Evolutionary conservation across 2,797 vertebrate species (phyloP), one percentile per base, ranked within the genome.

Genomic region (Microhierax caerulescens): DNA sequence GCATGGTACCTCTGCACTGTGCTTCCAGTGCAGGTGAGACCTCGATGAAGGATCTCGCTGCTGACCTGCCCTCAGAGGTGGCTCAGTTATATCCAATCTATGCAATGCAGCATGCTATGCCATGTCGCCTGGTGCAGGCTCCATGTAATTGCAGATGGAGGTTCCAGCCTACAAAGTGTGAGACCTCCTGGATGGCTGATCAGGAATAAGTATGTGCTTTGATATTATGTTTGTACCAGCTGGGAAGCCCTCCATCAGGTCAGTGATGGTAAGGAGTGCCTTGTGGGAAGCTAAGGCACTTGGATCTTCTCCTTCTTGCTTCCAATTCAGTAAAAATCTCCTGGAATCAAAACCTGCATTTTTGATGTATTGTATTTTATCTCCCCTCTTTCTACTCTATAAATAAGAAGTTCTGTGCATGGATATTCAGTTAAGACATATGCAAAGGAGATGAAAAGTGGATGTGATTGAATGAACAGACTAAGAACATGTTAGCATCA

Each of bases 1-100:
- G 5, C 2, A 2, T 0, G 8, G 50, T 27, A 22, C 50, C 41
- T 32, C 59, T 7, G 4, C 2, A 1, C 59, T 11, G 41, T 7
- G 27, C 5, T 77, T 45, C 32, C 47, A 6, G 41, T 7, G 28
- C 34, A 67, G 32, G 32, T 8, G 20, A 54, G 45, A 60, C 34
- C 34, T 64, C 1, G 0, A 4, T 14, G 45, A 39, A 68, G 37
- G 54, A 39, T 24, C 67, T 74, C 0, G 0, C 22, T 43, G 23
- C 59, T 50, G 32, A 54, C 30, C 15, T 24, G 50, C 57, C 37
- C 34, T 47, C 53, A 41, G 45, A 47, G 19, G 17, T 17, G 22
- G 18, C 14, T 50, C 1, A 4, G 20, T 34, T 24, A 41, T 24
- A 57, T 32, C 64, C 1, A 1, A 43, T 19, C 22, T 50, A 7